Evolutionary conservation across 2,113 vertebrate species (phyloP), one percentile per base, ranked within the genome.

Genomic region (Heterocephalus glaber): DNA sequence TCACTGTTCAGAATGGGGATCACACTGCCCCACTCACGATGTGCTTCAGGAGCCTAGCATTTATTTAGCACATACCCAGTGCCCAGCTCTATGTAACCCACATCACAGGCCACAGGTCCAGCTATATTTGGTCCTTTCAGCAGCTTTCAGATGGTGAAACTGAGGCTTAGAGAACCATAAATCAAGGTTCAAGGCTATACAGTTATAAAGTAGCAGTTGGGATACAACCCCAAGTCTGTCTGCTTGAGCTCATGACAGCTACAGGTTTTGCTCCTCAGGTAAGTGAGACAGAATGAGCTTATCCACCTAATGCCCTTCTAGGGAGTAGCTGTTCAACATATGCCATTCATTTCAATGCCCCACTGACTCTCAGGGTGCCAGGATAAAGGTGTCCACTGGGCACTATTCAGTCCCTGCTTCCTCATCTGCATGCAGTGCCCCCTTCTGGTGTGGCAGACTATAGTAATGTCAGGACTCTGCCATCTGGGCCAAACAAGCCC

Each of bases 1-100:
- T 84, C 35, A 4, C 26, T 19, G 2, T 9, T 3, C 4, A 49
- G 5, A 28, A 33, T 7, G 30, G 47, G 56, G 20, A 41, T 20
- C 86, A 61, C 7, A 19, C 14, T 0, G 4, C 26, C 41, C 44
- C 5, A 16, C 1, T 28, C 30, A 5, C 2, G 0, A 13, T 5
- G 33, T 38, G 1, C 56, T 17, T 30, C 17, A 14, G 7, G 33
- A 10, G 26, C 24, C 56, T 56, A 9, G 20, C 41, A 0, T 12
- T 63, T 10, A 28, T 3, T 7, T 41, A 33, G 9, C 56, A 17
- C 4, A 1, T 11, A 3, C 8, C 19, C 47, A 41, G 47, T 35
- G 38, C 35, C 61, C 8, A 11, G 28, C 22, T 77, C 94, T 84
- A 30, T 26, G 38, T 16, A 30, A 47, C 63, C 3, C 68, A 60